Percentiles rank a stretch among this genome's conserved stretches.
These are phyloP conservation scores for Thymelicus acteon DNA, from an alignment of 2,888 invertebrate species.

Conservation along the genomic window DNA sequence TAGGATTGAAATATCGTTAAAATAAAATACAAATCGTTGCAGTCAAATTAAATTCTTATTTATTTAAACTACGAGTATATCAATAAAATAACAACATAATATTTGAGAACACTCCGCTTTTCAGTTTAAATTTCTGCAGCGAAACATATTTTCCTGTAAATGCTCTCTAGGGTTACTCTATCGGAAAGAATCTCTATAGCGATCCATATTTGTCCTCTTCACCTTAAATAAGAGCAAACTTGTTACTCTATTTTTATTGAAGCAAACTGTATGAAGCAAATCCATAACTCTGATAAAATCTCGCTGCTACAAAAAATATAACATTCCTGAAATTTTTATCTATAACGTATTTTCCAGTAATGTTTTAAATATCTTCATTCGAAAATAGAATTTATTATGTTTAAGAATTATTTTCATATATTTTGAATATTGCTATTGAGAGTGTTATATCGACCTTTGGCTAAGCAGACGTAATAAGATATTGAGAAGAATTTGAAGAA, in stretches of 20 bases:
- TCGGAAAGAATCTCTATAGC: neutral
- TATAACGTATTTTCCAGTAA: too few relatives aligned
- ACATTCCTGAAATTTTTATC: neutral
- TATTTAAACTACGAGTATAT: neutral
- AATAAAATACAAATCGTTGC: too few relatives aligned
- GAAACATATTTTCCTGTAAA: conserved; percentile 12
- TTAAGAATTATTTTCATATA: neutral
- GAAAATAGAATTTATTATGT: neutral
- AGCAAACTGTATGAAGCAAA: too few relatives aligned
- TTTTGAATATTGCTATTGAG: too few relatives aligned
- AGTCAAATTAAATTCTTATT: too few relatives aligned
- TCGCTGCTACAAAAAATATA: neutral
- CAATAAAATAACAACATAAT: neutral
- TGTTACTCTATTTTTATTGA: conserved; percentile 11
- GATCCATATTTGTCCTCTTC: conserved; percentile 13
- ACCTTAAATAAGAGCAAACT: conserved; percentile 8
- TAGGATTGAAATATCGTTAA: too few relatives aligned
- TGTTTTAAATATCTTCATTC: too few relatives aligned
- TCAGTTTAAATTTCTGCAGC: neutral
- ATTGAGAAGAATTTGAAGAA: too few relatives aligned
- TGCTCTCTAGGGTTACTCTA: conserved; percentile 11
- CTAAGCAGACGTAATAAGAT: too few relatives aligned
- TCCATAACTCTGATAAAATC: neutral
- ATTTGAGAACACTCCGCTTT: conserved; percentile 1
- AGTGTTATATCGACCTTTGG: too few relatives aligned